These are phyloP conservation scores for Ancistrus triradiatus DNA, from an alignment of 2,113 vertebrate genomes.

Conservation along the genomic window DNA sequence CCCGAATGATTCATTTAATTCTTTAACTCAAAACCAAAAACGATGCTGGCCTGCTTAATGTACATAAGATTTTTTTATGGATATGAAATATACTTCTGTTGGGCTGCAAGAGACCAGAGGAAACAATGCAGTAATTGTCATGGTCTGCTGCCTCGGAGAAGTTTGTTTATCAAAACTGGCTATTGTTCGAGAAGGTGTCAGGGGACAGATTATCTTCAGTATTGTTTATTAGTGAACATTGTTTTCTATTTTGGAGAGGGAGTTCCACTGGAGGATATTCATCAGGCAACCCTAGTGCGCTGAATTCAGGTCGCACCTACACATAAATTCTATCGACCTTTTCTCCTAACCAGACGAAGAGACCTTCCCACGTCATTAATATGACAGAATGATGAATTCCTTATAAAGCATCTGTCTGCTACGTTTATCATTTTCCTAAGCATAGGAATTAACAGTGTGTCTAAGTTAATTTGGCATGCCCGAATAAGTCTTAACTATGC, in stretches of 20 bases:
- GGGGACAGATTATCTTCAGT: constrained; percentile 52
- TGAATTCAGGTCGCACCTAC: constrained; percentile 36
- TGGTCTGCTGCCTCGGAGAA: constrained; percentile 45
- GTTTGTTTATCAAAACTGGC: constrained; percentile 60
- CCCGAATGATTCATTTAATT: background rate
- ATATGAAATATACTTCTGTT: constrained; percentile 4
- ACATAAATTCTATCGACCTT: constrained; percentile 30
- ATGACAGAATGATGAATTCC: constrained; percentile 9
- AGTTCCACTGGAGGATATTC: constrained; percentile 28
- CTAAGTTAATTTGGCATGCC: too few species aligned
- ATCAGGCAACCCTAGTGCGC: constrained; percentile 25
- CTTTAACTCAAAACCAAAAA: constrained; percentile 11
- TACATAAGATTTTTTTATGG: constrained; percentile 1
- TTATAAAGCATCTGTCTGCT: background rate
- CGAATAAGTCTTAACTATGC: background rate
- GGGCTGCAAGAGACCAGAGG: constrained; percentile 6
- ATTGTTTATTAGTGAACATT: constrained; percentile 51
- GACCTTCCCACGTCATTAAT: background rate
- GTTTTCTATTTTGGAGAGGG: constrained; percentile 50
- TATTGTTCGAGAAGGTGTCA: constrained; percentile 58
- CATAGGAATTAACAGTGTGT: too few species aligned
- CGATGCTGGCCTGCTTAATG: background rate
- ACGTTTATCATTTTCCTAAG: constrained; percentile 5
- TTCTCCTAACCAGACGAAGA: constrained; percentile 6
- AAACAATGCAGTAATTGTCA: constrained; percentile 4